A percentile compares a stretch with the other conserved stretches of the same genome.
Evolutionary conservation across 1,140 invertebrate species (phyloP).

Genomic region (Drosophila subobscura): DNA sequence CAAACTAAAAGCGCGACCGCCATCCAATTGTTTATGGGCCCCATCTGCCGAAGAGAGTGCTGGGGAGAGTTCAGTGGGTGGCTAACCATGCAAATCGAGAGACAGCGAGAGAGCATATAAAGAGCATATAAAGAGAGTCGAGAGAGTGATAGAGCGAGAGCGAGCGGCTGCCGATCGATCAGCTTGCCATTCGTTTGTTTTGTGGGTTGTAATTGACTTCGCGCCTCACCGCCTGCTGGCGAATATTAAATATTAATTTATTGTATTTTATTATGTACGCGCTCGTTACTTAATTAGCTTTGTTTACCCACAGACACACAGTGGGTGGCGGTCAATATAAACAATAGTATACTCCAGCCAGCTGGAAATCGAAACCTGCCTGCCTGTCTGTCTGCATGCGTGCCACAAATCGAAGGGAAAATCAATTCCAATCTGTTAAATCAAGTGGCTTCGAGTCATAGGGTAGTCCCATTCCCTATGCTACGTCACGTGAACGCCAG

Average conservation of each 20-base stretch:
- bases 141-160: slow-evolving; percentile 1
- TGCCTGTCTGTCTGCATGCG: not conserved
- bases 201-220: slow-evolving; percentile 44
- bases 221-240: not conserved
- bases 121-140: no score
- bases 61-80: no score
- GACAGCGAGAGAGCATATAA: no score
- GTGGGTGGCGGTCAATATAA: not conserved
- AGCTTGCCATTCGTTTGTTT: slow-evolving; percentile 18
- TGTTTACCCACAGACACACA: slow-evolving; percentile 41
- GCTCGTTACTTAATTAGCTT: slow-evolving; percentile 33
- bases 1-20: slow-evolving; percentile 25
- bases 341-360: slow-evolving; percentile 2
- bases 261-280: slow-evolving; percentile 47
- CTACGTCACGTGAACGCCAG: slow-evolving; percentile 24
- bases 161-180: slow-evolving; percentile 8
- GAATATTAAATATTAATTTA: slow-evolving; percentile 67
- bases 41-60: not conserved
- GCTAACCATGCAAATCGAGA: no score
- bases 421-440: not conserved
- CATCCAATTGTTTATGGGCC: slow-evolving; percentile 37
- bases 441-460: not conserved
- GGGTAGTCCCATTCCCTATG: not conserved
- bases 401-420: slow-evolving; percentile 6
- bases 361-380: not conserved